These are phyloP conservation scores for Taenioides sp. DNA, from an alignment of 2,797 vertebrate genomes.

Conservation along the genomic window DNA sequence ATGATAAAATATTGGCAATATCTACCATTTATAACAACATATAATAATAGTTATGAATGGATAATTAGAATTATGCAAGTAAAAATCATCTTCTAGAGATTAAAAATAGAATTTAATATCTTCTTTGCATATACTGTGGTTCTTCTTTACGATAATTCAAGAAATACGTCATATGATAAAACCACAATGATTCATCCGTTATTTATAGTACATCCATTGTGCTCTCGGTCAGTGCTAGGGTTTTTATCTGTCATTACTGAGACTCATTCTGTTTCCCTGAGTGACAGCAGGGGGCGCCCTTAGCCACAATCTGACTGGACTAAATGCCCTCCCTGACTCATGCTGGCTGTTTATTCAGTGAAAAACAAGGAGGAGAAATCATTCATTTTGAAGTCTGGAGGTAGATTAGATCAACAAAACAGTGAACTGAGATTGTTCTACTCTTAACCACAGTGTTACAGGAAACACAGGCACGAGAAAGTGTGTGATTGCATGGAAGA, in stretches of 20 bases:
- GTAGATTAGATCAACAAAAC: constrained; percentile 24
- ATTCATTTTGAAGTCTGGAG: constrained; percentile 28
- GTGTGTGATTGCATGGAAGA: neutral
- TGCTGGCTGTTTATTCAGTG: constrained; percentile 26
- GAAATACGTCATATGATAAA: neutral
- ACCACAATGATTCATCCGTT: neutral
- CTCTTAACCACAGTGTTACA: constrained; percentile 12
- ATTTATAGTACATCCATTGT: neutral
- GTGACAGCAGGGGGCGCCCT: constrained; percentile 54
- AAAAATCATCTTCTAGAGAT: neutral
- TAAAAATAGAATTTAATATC: neutral
- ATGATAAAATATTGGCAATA: neutral
- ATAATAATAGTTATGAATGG: neutral
- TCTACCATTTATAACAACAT: neutral
- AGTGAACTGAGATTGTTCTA: constrained; percentile 2
- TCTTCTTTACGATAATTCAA: neutral
- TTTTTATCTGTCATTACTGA: neutral
- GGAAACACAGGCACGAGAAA: constrained; percentile 34
- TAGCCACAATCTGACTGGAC: constrained; percentile 18
- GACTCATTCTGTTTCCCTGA: constrained; percentile 24
- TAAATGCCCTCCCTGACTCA: constrained; percentile 27
- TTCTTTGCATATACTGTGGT: neutral
- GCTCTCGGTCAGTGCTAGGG: neutral
- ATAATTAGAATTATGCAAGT: neutral
- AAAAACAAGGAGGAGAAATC: constrained; percentile 38